These are phyloP conservation scores for Campoplex capitator DNA, from an alignment of 2,888 invertebrate genomes.

Conservation along the genomic window DNA sequence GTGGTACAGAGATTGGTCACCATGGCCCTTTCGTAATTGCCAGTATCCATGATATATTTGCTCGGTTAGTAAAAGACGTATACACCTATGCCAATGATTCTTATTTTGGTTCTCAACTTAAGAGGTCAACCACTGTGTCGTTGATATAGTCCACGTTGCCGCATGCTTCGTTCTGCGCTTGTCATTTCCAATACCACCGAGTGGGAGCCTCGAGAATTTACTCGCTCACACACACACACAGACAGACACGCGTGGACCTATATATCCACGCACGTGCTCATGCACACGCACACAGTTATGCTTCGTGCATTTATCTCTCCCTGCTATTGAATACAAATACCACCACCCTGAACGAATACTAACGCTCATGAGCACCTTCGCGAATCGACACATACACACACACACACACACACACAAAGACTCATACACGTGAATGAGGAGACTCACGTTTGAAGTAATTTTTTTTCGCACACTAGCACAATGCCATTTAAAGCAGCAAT, in stretches of 20 bases:
- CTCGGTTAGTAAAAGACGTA: not conserved
- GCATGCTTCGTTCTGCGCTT: slow-evolving; percentile 51
- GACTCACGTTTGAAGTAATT: not conserved
- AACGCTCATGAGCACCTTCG: not conserved
- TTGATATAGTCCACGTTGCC: not conserved
- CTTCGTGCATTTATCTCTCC: slow-evolving; percentile 17
- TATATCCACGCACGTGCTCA: not conserved
- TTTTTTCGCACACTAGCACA: slow-evolving; percentile 1
- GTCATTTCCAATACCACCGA: slow-evolving; percentile 59
- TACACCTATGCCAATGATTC: slow-evolving; percentile 17
- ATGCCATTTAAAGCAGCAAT: not conserved
- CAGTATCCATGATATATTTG: not conserved
- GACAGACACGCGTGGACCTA: not conserved
- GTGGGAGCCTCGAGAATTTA: slow-evolving; percentile 47
- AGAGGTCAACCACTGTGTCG: slow-evolving; percentile 24
- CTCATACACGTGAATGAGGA: not conserved
- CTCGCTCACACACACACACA: not conserved
- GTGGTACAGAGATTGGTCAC: slow-evolving; percentile 18
- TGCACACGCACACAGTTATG: not conserved
- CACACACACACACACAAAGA: not conserved
- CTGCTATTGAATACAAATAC: slow-evolving; percentile 4
- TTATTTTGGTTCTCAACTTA: not conserved
- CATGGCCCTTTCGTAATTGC: slow-evolving; percentile 2
- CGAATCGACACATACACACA: not conserved
- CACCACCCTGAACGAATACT: not conserved